Base-by-base conservation (phyloP, 2,113 vertebrate genomes). In the Dendropsophus ebraccatus region DNA sequence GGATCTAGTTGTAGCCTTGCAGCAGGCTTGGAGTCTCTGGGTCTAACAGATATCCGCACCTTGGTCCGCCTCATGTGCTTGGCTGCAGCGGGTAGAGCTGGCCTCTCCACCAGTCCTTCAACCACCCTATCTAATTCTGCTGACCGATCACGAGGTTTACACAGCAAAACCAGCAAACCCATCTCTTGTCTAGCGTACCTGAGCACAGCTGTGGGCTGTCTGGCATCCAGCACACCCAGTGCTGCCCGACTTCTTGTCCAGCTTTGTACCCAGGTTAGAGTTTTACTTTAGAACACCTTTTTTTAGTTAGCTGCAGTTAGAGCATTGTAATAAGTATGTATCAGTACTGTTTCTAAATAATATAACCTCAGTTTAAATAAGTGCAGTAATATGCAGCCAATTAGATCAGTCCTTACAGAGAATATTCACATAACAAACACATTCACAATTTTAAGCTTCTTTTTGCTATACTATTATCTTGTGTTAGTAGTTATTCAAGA, bases 1-100 rank as follows among this genome's bases (percentile, higher is more conserved):
- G 97, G 98, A n/a, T 99, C 98, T 9, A 99, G 97, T 65, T 99
- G 97, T 89, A 99, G 97, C 89, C 94, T 99, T 1, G 97, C 98
- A n/a, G 98, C 98, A 25, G 98, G 98, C n/a, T 95, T 99, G 0
- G 98, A 99, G 87, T 97, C 98, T 82, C 90, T 99, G 75, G 98
- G 98, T 2, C 76, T 99, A 75, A 99, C 98, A 0, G 98, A 99
- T 90, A 99, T 99, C 91, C 93, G 97, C 82, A 99, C 97, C 0
- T 87, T 99, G 88, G 98, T 99, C 30, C 94, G 97, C 14, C 90
- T 99, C 30, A 99, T 99, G 98, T 99, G 98, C 88, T 92, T 99
- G 89, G 97, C 98, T 0, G 98, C 98, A 0, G 98, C 98, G 0
- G 97, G 98, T 4, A 94, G 98, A 5, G 97, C 97, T 0, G 98